Conservation (phyloP, 2,113 vertebrate species). For the Telmatochromis brichardi region DNA sequence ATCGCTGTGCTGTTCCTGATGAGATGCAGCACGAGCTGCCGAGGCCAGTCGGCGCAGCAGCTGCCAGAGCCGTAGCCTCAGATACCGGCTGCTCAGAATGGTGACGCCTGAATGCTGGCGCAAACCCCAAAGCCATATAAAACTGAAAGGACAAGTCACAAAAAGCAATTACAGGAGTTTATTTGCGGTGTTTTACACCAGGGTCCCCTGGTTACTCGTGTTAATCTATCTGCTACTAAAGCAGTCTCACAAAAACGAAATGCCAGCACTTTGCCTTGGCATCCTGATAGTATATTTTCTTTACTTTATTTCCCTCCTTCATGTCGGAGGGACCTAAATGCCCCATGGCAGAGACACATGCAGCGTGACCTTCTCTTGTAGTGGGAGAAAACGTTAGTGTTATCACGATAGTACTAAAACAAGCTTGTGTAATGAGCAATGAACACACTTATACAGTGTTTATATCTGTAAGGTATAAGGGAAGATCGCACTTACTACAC, state of each 20-base stretch:
- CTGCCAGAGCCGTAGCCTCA: slow-evolving; percentile 33
- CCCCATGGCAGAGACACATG: not conserved
- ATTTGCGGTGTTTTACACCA: slow-evolving; percentile 15
- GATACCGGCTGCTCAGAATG: not conserved
- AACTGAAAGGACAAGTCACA: slow-evolving; percentile 26
- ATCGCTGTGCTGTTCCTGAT: not conserved
- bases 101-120: slow-evolving; percentile 26
- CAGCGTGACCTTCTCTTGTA: not conserved
- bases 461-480: not conserved
- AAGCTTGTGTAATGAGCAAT: not conserved
- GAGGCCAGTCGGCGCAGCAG: not conserved
- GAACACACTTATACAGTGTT: not conserved
- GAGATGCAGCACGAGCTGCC: slow-evolving; percentile 5
- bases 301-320: not conserved
- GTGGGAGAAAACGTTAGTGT: not conserved
- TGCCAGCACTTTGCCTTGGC: slow-evolving; percentile 11
- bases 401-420: not conserved
- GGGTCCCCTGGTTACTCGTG: not conserved
- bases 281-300: not conserved
- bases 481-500: not conserved
- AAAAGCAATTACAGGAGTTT: slow-evolving; percentile 17
- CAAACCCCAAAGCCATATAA: slow-evolving; percentile 4
- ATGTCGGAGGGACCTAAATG: not conserved
- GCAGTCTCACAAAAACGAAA: not conserved
- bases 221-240: slow-evolving; percentile 37